Conservation (phyloP, 1,140 invertebrate species). For the Drosophila varians region DNA sequence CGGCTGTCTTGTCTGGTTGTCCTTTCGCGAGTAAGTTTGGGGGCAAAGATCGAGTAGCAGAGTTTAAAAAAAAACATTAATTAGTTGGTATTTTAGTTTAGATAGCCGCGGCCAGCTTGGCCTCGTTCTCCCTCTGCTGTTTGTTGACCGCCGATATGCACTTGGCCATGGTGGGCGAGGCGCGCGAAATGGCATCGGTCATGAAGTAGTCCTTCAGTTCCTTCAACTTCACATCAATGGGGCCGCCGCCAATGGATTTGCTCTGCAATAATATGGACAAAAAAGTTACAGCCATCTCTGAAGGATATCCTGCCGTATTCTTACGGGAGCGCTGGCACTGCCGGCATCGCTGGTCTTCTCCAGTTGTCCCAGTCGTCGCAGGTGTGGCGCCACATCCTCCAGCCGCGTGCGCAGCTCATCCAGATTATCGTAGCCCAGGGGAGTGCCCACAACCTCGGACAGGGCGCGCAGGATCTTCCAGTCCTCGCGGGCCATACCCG, state of each 20-base stretch:
- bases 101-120: slow-evolving; percentile 61
- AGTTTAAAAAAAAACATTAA: slow-evolving; percentile 66
- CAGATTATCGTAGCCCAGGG: slow-evolving; percentile 95
- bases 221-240: slow-evolving; percentile 91
- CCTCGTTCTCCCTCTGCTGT: slow-evolving; percentile 66
- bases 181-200: slow-evolving; percentile 97
- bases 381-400: slow-evolving; percentile 93
- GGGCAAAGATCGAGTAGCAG: slow-evolving; percentile 48
- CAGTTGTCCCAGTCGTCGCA: slow-evolving; percentile 92
- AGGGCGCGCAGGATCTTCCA: slow-evolving; percentile 97
- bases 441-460: slow-evolving; percentile 89
- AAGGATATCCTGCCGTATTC: slow-evolving; percentile 15
- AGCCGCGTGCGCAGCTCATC: slow-evolving; percentile 93
- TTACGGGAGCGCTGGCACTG: slow-evolving; percentile 87
- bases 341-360: slow-evolving; percentile 93
- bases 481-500: slow-evolving; percentile 96
- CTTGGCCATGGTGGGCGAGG: slow-evolving; percentile 99
- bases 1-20: background rate
- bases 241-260: slow-evolving; percentile 82
- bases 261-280: slow-evolving; percentile 78
- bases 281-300: background rate
- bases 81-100: slow-evolving; percentile 74
- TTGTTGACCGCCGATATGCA: slow-evolving; percentile 96
- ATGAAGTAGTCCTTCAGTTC: slow-evolving; percentile 98
- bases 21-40: background rate